Conservation (phyloP, 2,888 invertebrate genomes). For the Mantis religiosa region DNA sequence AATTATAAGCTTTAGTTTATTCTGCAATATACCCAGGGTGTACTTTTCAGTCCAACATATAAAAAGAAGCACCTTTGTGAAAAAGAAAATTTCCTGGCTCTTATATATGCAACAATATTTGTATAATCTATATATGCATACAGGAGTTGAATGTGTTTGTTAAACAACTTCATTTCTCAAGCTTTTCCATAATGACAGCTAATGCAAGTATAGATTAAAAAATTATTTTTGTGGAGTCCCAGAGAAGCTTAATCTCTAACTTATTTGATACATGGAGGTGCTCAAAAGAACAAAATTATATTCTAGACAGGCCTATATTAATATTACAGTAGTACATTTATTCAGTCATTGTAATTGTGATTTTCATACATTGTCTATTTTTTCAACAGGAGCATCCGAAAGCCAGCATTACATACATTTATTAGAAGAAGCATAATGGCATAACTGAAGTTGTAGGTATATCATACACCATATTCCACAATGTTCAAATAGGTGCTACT, state of each 20-base stretch:
- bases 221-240: too few relatives aligned
- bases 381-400: slow-evolving; percentile 41
- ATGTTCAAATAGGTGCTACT: slow-evolving; percentile 2
- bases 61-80: too few relatives aligned
- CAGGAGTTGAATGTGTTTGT: too few relatives aligned
- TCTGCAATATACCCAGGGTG: too few relatives aligned
- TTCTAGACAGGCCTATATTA: neutral
- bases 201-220: too few relatives aligned
- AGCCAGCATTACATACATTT: slow-evolving; percentile 83
- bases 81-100: too few relatives aligned
- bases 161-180: too few relatives aligned
- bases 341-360: neutral
- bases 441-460: slow-evolving; percentile 27
- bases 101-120: too few relatives aligned
- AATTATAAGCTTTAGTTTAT: too few relatives aligned
- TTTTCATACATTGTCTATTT: slow-evolving; percentile 22
- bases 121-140: too few relatives aligned
- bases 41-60: too few relatives aligned
- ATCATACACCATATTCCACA: neutral
- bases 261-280: slow-evolving; percentile 17
- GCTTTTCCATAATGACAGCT: too few relatives aligned
- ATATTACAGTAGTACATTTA: neutral
- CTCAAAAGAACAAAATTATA: slow-evolving; percentile 27
- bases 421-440: slow-evolving; percentile 49
- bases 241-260: neutral